Conservation (phyloP, 2,113 vertebrate species). For the Trachemys scripta region DNA sequence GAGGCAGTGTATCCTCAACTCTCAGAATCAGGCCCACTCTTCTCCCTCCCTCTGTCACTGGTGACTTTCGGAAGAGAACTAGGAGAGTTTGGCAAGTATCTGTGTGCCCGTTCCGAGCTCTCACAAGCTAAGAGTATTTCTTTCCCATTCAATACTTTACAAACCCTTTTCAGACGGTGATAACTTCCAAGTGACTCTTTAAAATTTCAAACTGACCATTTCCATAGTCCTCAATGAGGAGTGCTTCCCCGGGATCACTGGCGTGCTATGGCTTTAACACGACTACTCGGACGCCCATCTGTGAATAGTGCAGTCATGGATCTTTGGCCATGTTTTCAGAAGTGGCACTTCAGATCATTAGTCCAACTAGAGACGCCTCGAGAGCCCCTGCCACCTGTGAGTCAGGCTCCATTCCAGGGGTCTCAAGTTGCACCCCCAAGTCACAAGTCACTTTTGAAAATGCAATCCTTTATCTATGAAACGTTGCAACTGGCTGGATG, state of each 20-base stretch:
- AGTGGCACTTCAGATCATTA: fast-evolving
- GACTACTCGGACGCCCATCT: not conserved
- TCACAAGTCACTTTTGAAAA: not conserved
- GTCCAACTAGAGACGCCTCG: not conserved
- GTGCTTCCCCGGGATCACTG: not conserved
- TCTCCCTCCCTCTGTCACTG: not conserved
- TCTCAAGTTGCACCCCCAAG: fast-evolving
- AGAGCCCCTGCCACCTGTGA: not conserved
- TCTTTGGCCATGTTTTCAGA: not conserved
- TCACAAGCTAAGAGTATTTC: not conserved
- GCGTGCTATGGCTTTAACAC: not conserved
- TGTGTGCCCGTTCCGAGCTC: not conserved
- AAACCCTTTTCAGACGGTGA: not conserved
- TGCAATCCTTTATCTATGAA: fast-evolving
- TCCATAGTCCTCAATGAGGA: not conserved
- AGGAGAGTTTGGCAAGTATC: not conserved
- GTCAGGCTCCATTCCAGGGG: not conserved
- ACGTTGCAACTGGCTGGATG: not conserved
- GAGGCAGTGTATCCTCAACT: not conserved
- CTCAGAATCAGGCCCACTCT: not conserved
- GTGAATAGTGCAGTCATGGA: not conserved
- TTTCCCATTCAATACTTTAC: not conserved
- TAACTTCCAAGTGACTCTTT: not conserved
- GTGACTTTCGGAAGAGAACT: not conserved
- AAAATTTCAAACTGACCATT: not conserved